Evolutionary conservation across 2,797 vertebrate species (phyloP).

Genomic region (Lophius americanus): DNA sequence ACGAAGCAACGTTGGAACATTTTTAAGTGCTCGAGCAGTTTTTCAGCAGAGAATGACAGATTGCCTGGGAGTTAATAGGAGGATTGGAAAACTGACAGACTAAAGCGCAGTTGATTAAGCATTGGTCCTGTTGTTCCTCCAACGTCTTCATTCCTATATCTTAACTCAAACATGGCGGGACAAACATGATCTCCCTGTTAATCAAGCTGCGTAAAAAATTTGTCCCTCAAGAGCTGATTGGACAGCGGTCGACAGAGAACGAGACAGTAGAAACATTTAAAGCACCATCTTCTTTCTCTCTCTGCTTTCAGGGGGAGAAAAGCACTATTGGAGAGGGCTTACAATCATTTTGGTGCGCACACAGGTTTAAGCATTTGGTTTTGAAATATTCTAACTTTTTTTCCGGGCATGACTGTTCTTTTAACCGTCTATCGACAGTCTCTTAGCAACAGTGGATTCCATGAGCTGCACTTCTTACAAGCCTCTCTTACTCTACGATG

Average conservation of each 20-base stretch:
- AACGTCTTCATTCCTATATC: constrained; percentile 13
- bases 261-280: constrained; percentile 15
- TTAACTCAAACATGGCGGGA: constrained; percentile 26
- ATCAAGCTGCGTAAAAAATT: constrained; percentile 24
- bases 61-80: constrained; percentile 2
- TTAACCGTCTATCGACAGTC: constrained; percentile 54
- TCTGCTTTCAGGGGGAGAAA: constrained; percentile 1
- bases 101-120: constrained; percentile 6
- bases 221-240: constrained; percentile 25
- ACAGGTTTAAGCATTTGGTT: constrained; percentile 34
- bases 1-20: constrained; percentile 13
- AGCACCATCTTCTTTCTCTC: constrained; percentile 12
- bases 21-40: neutral
- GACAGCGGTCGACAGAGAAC: constrained; percentile 21
- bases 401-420: constrained; percentile 48
- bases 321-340: constrained; percentile 28
- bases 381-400: constrained; percentile 61
- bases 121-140: neutral
- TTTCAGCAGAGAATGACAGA: neutral
- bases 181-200: constrained; percentile 32
- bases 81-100: constrained; percentile 11
- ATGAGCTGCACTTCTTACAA: constrained; percentile 46
- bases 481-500: constrained; percentile 48
- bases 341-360: constrained; percentile 31
- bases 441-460: constrained; percentile 71